These are phyloP conservation scores for Thereva nobilitata DNA, from an alignment of 2,888 invertebrate species.

Conservation along the genomic window DNA sequence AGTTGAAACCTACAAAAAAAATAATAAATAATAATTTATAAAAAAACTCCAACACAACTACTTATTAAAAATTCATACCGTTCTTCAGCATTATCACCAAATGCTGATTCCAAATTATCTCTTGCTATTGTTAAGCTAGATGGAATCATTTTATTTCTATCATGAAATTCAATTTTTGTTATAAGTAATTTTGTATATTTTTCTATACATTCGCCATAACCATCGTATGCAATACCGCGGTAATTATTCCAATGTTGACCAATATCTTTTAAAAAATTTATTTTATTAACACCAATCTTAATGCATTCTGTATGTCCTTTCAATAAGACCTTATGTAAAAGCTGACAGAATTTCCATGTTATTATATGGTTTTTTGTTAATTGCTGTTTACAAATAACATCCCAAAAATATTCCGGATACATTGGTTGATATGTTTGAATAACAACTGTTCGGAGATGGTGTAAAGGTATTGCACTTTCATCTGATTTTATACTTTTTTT, in stretches of 20 bases:
- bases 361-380: slow-evolving; percentile 84
- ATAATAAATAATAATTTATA: background rate
- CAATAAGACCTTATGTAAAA: slow-evolving; percentile 91
- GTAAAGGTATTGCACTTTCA: slow-evolving; percentile 95
- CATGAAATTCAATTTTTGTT: slow-evolving; percentile 92
- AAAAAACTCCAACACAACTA: slow-evolving; percentile 31
- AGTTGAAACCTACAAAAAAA: slow-evolving; percentile 78
- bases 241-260: slow-evolving; percentile 83
- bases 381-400: slow-evolving; percentile 58
- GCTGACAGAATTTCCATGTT: slow-evolving; percentile 99
- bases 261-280: slow-evolving; percentile 78
- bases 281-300: slow-evolving; percentile 81
- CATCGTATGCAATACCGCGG: slow-evolving; percentile 78
- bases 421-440: slow-evolving; percentile 93
- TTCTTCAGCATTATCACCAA: slow-evolving; percentile 77
- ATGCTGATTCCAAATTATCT: slow-evolving; percentile 82
- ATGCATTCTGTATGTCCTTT: slow-evolving; percentile 92
- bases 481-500: slow-evolving; percentile 90
- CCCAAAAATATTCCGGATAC: slow-evolving; percentile 92
- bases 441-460: slow-evolving; percentile 94
- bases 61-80: slow-evolving; percentile 88
- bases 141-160: slow-evolving; percentile 88
- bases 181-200: slow-evolving; percentile 84
- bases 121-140: slow-evolving; percentile 86
- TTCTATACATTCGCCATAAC: slow-evolving; percentile 91